Evolutionary conservation across 2,113 vertebrate species (phyloP), one percentile per base, ranked within the genome.

Genomic region (Scolopax mira): DNA sequence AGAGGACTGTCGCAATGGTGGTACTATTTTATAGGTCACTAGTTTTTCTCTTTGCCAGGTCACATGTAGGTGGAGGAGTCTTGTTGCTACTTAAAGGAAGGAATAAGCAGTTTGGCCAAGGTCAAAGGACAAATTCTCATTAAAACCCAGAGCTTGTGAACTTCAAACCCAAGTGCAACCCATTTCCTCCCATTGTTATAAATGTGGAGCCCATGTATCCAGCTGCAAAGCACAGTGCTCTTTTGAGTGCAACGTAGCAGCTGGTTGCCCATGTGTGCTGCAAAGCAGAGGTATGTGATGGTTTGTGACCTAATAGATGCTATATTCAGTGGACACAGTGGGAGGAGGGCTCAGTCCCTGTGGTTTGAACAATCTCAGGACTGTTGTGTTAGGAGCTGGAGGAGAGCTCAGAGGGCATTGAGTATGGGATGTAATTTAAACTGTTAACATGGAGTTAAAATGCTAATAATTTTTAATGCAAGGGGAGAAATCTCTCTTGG

Each of bases 301-400:
- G 7, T 82, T 73, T 78, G 67, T 51, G 46, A 61, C 31, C 16
- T 30, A 30, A 25, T 2, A 25, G n/a, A 3, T 58, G 11, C 22
- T 79, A 1, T 62, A 3, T 72, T 65, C 1, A 0, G 4, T 92
- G 37, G 23, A 8, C 28, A 10, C 22, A 27, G 3, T 37, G 23
- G 52, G 69, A 44, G 23, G 46, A 58, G 6, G 42, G 27, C 21
- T 85, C n/a, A n/a, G 3, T 52, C 57, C 19, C 28, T 3, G 2
- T 13, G 42, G 55, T 70, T 52, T 30, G 41, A 60, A n/a, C 25
- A 28, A 10, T 27, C 41, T 83, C 42, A 60, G 83, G 18, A 17
- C 5, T 65, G 17, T 18, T 62, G 35, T 4, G 3, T 18, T 80
- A 79, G 42, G 33, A 84, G 48, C 21, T 8, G 4, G 23, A 41